phyloP scores from a whole-genome alignment of 2,797 vertebrate genomes.

The Clarias pachynema region DNA sequence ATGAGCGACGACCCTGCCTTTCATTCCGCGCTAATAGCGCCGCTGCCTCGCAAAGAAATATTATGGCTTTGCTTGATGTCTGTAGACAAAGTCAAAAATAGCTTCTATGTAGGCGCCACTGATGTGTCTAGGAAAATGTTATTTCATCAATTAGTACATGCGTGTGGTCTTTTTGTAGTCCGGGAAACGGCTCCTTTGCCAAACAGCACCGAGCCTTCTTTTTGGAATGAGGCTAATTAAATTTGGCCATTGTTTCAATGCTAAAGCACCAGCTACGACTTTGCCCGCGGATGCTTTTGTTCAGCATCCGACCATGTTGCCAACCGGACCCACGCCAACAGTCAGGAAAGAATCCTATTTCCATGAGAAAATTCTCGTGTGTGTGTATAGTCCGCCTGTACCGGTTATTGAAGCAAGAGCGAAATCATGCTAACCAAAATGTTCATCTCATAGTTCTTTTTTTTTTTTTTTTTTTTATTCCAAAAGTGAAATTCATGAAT shows the following conservation, averaged over 20 bases:
- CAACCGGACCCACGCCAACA: conserved; percentile 72
- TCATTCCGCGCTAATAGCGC: conserved; percentile 55
- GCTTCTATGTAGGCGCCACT: conserved; percentile 35
- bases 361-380: conserved; percentile 65
- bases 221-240: conserved; percentile 72
- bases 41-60: conserved; percentile 51
- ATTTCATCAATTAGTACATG: conserved; percentile 55
- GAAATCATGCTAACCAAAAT: conserved; percentile 30
- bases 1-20: conserved; percentile 57
- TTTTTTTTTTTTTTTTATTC: conserved; percentile 54
- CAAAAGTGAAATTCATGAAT: conserved; percentile 49
- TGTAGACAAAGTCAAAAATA: conserved; percentile 49
- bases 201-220: conserved; percentile 37
- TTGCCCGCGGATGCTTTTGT: conserved; percentile 66
- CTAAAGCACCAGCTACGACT: conserved; percentile 59
- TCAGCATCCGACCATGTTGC: conserved; percentile 60
- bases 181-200: conserved; percentile 49
- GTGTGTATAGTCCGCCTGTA: conserved; percentile 70
- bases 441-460: conserved; percentile 42
- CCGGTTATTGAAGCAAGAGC: conserved; percentile 58
- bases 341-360: conserved; percentile 70
- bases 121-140: conserved; percentile 49
- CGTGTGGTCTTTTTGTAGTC: conserved; percentile 40
- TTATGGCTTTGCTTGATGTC: conserved; percentile 52
- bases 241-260: conserved; percentile 67